These are phyloP conservation scores for Tanytarsus gracilentus DNA, from an alignment of 2,888 invertebrate species.

Conservation along the genomic window DNA sequence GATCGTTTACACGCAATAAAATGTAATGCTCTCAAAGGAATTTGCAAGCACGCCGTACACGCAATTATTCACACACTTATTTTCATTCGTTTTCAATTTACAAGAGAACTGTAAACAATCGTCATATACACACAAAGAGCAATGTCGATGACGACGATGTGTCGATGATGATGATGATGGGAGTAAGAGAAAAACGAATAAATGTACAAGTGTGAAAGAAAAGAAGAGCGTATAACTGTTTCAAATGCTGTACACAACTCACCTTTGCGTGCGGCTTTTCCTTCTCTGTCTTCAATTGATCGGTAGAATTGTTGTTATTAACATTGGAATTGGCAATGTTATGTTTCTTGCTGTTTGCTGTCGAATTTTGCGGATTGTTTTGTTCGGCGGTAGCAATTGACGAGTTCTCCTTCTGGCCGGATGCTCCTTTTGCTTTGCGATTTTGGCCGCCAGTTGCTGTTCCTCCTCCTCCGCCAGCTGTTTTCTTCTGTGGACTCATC, in stretches of 20 bases:
- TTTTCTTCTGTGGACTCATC: conserved; percentile 45
- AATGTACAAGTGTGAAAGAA: background rate
- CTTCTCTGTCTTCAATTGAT: conserved; percentile 52
- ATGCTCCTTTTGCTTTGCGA: conserved; percentile 26
- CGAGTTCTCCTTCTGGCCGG: conserved; percentile 33
- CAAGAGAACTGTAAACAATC: too few species aligned
- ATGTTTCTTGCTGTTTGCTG: conserved; percentile 56
- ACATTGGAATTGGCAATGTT: conserved; percentile 42
- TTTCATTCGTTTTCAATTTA: too few species aligned
- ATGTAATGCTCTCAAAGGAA: too few species aligned
- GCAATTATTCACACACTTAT: too few species aligned
- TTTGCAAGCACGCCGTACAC: too few species aligned
- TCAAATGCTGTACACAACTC: conserved; percentile 11
- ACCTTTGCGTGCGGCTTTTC: conserved; percentile 49
- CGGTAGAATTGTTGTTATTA: conserved; percentile 47
- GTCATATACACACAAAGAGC: too few species aligned
- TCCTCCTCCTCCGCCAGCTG: conserved; percentile 40
- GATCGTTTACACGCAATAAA: too few species aligned
- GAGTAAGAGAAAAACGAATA: background rate
- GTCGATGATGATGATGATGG: too few species aligned
- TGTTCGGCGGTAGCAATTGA: conserved; percentile 22
- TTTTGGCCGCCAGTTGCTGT: conserved; percentile 40
- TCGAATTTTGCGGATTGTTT: conserved; percentile 33
- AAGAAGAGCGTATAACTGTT: conserved; percentile 6
- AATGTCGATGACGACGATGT: too few species aligned